Evolutionary conservation across 2,113 vertebrate species (phyloP).

Genomic region (Dicerorhinus sumatrensis): DNA sequence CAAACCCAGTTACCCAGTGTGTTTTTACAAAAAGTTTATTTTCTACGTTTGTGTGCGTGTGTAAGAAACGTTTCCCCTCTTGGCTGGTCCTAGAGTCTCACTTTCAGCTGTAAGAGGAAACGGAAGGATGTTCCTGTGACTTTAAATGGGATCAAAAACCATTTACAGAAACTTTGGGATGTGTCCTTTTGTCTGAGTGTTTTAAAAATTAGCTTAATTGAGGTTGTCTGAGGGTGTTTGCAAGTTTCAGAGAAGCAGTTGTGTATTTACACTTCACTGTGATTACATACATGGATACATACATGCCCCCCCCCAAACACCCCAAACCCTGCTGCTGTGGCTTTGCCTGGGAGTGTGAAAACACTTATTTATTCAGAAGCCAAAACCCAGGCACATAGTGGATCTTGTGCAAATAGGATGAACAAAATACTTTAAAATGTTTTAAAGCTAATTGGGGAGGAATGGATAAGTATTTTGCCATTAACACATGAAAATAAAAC

Average conservation of each 20-base stretch:
- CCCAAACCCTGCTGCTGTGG: background rate
- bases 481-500: background rate
- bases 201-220: conserved; percentile 1
- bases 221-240: background rate
- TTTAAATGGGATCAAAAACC: background rate
- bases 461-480: background rate
- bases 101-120: background rate
- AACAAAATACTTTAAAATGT: background rate
- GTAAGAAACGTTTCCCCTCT: background rate
- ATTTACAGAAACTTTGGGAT: conserved; percentile 9
- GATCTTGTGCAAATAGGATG: background rate
- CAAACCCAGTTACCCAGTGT: background rate
- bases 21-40: background rate
- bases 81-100: background rate
- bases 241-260: background rate
- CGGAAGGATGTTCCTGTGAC: background rate
- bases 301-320: rapidly evolving
- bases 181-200: conserved; percentile 51
- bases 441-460: background rate
- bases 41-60: background rate
- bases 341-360: background rate
- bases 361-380: background rate
- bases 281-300: background rate
- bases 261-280: background rate
- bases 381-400: background rate